These are phyloP conservation scores for Oscheius sp. DNA, from an alignment of 2,888 invertebrate species.

Conservation along the genomic window DNA sequence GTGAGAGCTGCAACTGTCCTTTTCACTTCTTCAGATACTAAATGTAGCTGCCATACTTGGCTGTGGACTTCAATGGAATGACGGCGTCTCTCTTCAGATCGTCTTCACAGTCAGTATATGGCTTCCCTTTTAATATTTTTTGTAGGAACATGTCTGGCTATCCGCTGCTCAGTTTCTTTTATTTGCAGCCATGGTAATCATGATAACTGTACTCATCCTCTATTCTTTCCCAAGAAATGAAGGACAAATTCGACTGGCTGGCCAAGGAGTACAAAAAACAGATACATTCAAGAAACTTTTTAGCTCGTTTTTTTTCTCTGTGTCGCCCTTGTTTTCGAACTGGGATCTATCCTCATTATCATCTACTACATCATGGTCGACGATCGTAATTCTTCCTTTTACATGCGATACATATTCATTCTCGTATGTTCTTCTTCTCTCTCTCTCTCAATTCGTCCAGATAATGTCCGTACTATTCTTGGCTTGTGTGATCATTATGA, in stretches of 20 bases:
- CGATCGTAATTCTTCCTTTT: slow-evolving; percentile 7
- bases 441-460: not conserved
- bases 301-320: slow-evolving; percentile 17
- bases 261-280: slow-evolving; percentile 9
- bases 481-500: slow-evolving; percentile 6
- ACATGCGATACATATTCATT: slow-evolving; percentile 7
- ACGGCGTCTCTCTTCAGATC: slow-evolving; percentile 18
- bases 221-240: slow-evolving; percentile 6
- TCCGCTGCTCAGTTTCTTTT: slow-evolving; percentile 20
- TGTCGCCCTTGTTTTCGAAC: not conserved
- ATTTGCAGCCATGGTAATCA: not conserved
- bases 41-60: not conserved
- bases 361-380: slow-evolving; percentile 21
- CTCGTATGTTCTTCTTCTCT: not conserved
- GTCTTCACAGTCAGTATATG: slow-evolving; percentile 7
- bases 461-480: slow-evolving; percentile 1
- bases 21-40: not conserved
- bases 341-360: not conserved
- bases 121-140: not conserved
- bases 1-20: not conserved
- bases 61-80: slow-evolving; percentile 17
- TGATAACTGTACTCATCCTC: slow-evolving; percentile 2
- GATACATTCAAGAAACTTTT: not conserved
- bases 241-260: not conserved
- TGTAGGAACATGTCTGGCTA: slow-evolving; percentile 15